These are phyloP conservation scores for Cardiocondyla obscurior DNA, from an alignment of 1,140 invertebrate genomes.

Conservation along the genomic window DNA sequence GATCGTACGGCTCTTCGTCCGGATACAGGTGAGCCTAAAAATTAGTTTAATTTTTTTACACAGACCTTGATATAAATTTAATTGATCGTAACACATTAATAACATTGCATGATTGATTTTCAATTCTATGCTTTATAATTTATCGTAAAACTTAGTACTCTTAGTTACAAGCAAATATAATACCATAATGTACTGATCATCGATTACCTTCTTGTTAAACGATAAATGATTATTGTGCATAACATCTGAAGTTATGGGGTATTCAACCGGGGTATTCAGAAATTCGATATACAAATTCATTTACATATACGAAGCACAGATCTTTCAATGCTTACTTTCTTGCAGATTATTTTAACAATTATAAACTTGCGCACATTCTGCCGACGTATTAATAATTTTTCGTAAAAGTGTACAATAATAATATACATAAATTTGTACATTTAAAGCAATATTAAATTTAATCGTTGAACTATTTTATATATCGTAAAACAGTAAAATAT, in stretches of 20 bases:
- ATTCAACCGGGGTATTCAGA: constrained; percentile 68
- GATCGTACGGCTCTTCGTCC: constrained; percentile 69
- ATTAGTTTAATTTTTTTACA: constrained; percentile 57
- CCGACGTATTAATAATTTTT: background rate
- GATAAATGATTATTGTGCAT: background rate
- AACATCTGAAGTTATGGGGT: constrained; percentile 31
- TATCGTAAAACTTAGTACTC: background rate
- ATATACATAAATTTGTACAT: background rate
- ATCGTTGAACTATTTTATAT: background rate
- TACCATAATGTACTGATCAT: constrained; percentile 1
- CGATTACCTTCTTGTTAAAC: constrained; percentile 13
- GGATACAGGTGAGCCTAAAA: constrained; percentile 77
- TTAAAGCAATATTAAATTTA: background rate
- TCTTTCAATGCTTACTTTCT: constrained; percentile 9
- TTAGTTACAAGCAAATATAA: constrained; percentile 15
- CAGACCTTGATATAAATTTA: background rate
- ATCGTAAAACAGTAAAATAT: background rate
- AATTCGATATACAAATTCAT: constrained; percentile 45
- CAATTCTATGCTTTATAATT: background rate
- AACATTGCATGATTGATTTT: background rate
- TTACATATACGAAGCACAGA: constrained; percentile 4
- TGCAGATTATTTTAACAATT: background rate
- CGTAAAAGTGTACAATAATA: background rate
- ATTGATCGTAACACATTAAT: background rate
- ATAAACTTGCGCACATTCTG: background rate